Base-by-base conservation (phyloP, 2,797 vertebrate species). In the Psittacula echo region DNA sequence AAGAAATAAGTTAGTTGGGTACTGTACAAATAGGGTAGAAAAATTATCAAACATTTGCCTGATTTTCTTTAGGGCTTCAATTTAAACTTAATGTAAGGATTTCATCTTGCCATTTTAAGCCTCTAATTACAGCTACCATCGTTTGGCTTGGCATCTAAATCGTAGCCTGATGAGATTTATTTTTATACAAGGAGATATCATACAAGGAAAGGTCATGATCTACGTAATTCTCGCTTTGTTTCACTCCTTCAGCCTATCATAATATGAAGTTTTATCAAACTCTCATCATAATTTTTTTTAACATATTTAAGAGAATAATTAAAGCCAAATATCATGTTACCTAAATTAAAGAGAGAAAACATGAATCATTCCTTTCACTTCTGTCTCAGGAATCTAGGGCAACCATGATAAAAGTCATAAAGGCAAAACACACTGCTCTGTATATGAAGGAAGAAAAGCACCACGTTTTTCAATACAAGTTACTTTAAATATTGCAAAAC, bases 281-380 rank as follows among this genome's bases (percentile, higher is more conserved):
- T 95, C 56, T 87, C 95, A 87, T 73, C 39, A 78, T 92, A 84
- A 30, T 72, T 85, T 93, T 96, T 94, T 76, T 41, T 42, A 75
- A 68, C 34, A 89, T 85, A 32, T 74, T 80, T 90, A 85, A 89
- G 70, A 92, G 64, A 94, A 93, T 96, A 96, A 95, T 97, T 95
- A 95, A 94, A 68, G 85, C 86, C 77, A 93, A 94, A 93, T 96
- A 94, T 64, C 87, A 95, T 86, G 85, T 93, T 97, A 92, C 91
- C 76, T 97, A 97, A 97, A 96, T 97, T 97, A 97, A 96, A 97
- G 80, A 68, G 90, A 96, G 93, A 93, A 39, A 95, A 90, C 10
- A 91, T 94, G 85, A 90, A 91, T 95, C 85, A 93, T 89, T 86
- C 34, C 53, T 93, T 54, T 97, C 96, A 95, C 62, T 93, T 96